Base-by-base conservation (phyloP, 2,797 vertebrate genomes). In the Coranthus polyacanthus region DNA sequence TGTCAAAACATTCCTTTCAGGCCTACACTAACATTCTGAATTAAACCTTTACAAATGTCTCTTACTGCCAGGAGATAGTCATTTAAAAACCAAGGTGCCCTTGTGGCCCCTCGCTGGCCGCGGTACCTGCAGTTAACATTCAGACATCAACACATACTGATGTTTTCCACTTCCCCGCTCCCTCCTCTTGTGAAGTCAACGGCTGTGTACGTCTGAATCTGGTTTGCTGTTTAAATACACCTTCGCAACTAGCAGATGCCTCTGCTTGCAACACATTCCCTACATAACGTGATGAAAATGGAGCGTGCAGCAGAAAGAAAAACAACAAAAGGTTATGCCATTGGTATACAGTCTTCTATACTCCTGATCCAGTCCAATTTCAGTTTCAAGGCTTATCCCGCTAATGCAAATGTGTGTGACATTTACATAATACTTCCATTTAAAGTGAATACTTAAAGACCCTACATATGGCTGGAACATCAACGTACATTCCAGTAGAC, bases 11-110 rank as follows among this genome's bases (percentile, higher is more conserved):
- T 61, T 72, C 67, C 76, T 77, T 58, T 62, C 26, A 59, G 75
- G 57, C 46, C 24, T 21, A 18, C 3, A 0, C 21, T n/a, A 55
- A 50, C 63, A 49, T 71, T 66, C 41, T 43, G 44, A 73, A 47
- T 67, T 26, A 72, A 82, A 74, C 68, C 42, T 78, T 71, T 59
- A 1, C 7, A 88, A 86, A 84, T 80, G 78, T 74, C 66, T 55
- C 24, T 51, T 21, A 70, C 60, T 1, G 63, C 75, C 66, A 41
- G 75, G 29, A 72, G 75, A 78, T 56, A 58, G 54, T 51, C 41
- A 17, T 64, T 26, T 56, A 24, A 54, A 72, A 77, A 53, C 56
- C 24, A 10, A 1, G 37, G 50, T 47, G 66, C 59, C 71, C 75
- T 7, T 1, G 13, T 49, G 57, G 68, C 72, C 22, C 38, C 26